These are phyloP conservation scores for Pristionchus japonicus DNA, from an alignment of 2,888 invertebrate genomes.

Conservation along the genomic window DNA sequence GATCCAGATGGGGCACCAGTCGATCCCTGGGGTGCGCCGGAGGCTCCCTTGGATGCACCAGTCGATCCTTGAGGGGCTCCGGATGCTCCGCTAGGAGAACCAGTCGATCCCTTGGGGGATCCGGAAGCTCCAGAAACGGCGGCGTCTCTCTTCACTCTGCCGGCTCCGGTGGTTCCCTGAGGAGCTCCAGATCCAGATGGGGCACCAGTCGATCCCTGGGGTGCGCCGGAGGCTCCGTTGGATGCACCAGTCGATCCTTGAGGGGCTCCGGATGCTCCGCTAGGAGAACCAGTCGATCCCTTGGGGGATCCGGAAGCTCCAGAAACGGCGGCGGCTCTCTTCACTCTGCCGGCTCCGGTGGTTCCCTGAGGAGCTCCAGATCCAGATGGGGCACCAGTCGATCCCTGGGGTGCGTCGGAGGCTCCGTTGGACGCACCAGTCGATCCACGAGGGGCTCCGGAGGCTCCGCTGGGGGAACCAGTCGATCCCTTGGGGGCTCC, in stretches of 20 bases:
- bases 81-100: not conserved
- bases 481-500: not conserved
- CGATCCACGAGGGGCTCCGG: not conserved
- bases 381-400: not conserved
- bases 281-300: not conserved
- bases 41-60: not conserved
- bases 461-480: not conserved
- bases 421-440: not conserved
- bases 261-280: not conserved
- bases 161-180: not conserved
- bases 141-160: not conserved
- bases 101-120: not conserved
- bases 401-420: not conserved
- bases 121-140: not conserved
- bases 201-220: not conserved
- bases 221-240: not conserved
- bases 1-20: not conserved
- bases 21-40: not conserved
- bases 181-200: not conserved
- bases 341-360: not conserved
- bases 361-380: conserved; percentile 10
- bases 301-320: not conserved
- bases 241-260: not conserved
- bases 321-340: not conserved
- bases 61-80: not conserved